Evolutionary conservation across 2,113 vertebrate species (phyloP).

Genomic region (Sapayoa aenigma): DNA sequence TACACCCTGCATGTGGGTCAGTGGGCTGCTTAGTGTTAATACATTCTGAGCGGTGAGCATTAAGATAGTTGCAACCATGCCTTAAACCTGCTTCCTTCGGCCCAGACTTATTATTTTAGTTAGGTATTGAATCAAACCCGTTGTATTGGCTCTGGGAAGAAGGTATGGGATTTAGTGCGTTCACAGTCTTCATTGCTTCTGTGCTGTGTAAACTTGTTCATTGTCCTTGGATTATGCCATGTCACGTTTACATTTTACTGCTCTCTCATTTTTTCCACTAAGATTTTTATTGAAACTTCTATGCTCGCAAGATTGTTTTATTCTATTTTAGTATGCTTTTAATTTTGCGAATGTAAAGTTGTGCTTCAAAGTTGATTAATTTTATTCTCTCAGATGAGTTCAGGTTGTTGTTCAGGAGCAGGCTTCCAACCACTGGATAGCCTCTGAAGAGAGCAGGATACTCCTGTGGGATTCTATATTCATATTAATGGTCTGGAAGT

Average conservation of each 20-base stretch:
- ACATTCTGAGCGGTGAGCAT: neutral
- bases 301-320: neutral
- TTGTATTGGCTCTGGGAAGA: neutral
- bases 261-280: neutral
- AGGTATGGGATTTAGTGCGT: neutral
- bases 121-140: accelerated
- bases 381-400: neutral
- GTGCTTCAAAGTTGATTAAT: neutral
- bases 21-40: neutral
- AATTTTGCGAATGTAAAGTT: neutral
- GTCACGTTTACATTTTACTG: neutral
- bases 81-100: neutral
- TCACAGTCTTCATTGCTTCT: neutral
- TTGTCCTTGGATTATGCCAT: neutral
- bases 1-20: too few relatives aligned
- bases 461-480: neutral
- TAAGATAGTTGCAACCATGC: neutral
- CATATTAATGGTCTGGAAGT: neutral
- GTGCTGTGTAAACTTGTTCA: neutral
- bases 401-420: neutral
- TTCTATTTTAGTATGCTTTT: neutral
- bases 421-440: neutral
- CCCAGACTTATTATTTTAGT: neutral
- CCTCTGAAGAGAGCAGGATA: neutral
- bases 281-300: neutral